phyloP scores from a whole-genome alignment of 2,113 vertebrate genomes.

The Danionella cerebrum region DNA sequence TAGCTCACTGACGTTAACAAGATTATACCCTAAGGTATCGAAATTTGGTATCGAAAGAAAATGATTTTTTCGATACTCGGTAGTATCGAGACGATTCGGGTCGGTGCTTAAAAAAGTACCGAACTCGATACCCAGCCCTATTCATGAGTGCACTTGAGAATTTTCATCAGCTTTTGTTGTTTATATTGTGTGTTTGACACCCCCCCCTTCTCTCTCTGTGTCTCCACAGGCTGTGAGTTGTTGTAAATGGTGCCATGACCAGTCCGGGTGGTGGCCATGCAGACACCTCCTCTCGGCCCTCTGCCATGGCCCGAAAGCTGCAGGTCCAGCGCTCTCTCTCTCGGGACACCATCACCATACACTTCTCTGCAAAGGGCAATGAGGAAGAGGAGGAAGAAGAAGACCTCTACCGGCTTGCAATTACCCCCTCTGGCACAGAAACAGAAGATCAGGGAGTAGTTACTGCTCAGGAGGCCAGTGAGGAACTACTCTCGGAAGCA shows the following conservation, averaged over 20 bases:
- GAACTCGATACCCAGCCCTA: no score
- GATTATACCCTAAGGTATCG: no score
- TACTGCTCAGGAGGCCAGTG: slow-evolving; percentile 82
- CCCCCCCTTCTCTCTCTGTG: slow-evolving; percentile 19
- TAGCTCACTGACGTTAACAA: no score
- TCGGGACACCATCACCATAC: slow-evolving; percentile 94
- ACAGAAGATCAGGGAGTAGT: slow-evolving; percentile 73
- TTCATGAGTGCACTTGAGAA: no score
- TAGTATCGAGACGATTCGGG: no score
- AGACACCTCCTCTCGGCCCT: slow-evolving; percentile 69
- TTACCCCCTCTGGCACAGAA: slow-evolving; percentile 51
- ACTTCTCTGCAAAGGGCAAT: slow-evolving; percentile 92
- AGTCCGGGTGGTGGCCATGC: slow-evolving; percentile 84
- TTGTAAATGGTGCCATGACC: slow-evolving; percentile 85
- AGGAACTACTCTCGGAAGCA: slow-evolving; percentile 72
- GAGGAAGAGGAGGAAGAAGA: slow-evolving; percentile 96
- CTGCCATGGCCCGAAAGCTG: slow-evolving; percentile 80
- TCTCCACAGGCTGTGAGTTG: slow-evolving; percentile 68
- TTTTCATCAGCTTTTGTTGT: no score
- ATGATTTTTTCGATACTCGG: no score
- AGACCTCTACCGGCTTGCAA: slow-evolving; percentile 63
- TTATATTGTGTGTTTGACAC: no score
- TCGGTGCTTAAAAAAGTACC: no score
- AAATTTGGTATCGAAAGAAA: no score
- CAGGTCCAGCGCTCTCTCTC: slow-evolving; percentile 93